A percentile compares a stretch with the other conserved stretches of the same genome.
Conservation (phyloP, 37 sponge, comb jelly and placozoan genomes). For the Geodia barretti region DNA sequence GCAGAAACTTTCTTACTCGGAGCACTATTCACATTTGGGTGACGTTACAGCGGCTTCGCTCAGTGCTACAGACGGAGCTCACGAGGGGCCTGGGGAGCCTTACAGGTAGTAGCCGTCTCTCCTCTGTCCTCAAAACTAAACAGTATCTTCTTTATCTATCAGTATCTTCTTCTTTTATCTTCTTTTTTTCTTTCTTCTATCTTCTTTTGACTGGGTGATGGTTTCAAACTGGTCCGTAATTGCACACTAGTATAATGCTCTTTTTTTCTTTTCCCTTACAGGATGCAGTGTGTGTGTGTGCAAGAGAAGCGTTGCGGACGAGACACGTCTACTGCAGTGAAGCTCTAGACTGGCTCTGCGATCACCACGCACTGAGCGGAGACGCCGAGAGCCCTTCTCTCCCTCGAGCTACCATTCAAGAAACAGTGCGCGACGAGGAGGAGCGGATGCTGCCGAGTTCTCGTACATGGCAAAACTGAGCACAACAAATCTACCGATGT, state of each 20-base stretch:
- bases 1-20: neutral
- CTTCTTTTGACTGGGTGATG: no score
- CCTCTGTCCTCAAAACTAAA: slow-evolving; percentile 47
- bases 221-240: neutral
- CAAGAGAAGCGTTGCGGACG: slow-evolving; percentile 12
- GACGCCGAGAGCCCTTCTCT: slow-evolving; percentile 45
- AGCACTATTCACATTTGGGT: neutral
- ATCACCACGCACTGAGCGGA: slow-evolving; percentile 36
- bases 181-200: no score
- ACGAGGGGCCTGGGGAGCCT: slow-evolving; percentile 61
- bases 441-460: slow-evolving; percentile 36
- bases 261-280: neutral
- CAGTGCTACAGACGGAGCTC: slow-evolving; percentile 41
- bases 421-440: slow-evolving; percentile 63
- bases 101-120: no score
- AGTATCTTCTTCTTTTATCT: no score
- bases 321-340: slow-evolving; percentile 75
- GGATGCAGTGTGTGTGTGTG: neutral
- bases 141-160: no score
- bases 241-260: neutral
- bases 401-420: slow-evolving; percentile 32
- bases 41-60: slow-evolving; percentile 41
- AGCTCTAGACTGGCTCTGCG: slow-evolving; percentile 58
- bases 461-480: slow-evolving; percentile 37
- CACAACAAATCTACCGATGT: slow-evolving; percentile 6